These are phyloP conservation scores for Drosophila seclusa DNA, from an alignment of 2,888 invertebrate species.

Conservation along the genomic window DNA sequence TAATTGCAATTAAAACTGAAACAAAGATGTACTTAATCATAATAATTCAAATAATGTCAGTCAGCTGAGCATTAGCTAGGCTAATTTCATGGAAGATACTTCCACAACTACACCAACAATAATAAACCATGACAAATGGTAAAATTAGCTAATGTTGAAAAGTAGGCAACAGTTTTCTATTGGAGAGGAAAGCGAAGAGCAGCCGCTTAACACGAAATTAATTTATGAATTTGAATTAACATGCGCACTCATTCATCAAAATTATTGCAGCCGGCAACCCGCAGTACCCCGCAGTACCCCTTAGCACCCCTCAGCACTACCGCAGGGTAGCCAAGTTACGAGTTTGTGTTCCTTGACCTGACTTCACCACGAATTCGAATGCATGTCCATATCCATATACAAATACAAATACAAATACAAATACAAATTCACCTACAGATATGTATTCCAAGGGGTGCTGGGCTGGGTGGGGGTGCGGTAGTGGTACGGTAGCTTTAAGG, in stretches of 20 bases:
- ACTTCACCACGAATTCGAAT: slow-evolving; percentile 42
- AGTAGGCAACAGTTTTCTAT: slow-evolving; percentile 58
- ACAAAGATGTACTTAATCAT: not conserved
- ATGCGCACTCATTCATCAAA: slow-evolving; percentile 79
- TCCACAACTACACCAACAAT: too few relatives aligned
- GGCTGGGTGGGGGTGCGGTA: not conserved
- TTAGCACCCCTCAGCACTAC: not conserved
- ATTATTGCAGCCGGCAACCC: slow-evolving; percentile 54
- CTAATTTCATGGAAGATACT: not conserved
- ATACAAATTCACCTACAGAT: not conserved
- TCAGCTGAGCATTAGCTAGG: not conserved
- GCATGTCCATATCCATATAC: slow-evolving; percentile 2
- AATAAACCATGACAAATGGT: slow-evolving; percentile 27
- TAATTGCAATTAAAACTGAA: not conserved
- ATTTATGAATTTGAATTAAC: slow-evolving; percentile 79
- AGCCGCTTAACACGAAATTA: slow-evolving; percentile 68
- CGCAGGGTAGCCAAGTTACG: not conserved
- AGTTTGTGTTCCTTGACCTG: slow-evolving; percentile 67
- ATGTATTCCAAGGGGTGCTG: not conserved
- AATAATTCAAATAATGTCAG: not conserved
- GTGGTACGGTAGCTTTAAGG: slow-evolving; percentile 31
- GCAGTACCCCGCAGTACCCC: not conserved
- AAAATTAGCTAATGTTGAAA: slow-evolving; percentile 17
- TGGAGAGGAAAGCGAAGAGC: slow-evolving; percentile 37
- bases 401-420: not conserved